Conservation (phyloP, 2,888 invertebrate species). For the Caenorhabditis parvicauda region DNA sequence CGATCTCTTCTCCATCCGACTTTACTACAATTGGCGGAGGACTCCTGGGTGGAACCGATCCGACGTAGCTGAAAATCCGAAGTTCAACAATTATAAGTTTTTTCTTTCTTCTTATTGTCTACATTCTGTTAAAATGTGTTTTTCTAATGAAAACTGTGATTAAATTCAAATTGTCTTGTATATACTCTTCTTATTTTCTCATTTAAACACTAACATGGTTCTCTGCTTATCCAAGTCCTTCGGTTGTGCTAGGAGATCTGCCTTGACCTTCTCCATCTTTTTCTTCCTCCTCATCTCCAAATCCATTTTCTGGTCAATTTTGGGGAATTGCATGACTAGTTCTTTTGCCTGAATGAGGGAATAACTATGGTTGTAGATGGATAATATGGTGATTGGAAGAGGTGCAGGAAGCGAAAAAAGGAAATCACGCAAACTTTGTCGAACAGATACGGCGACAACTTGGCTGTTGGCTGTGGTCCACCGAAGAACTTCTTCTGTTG, state of each 20-base stretch:
- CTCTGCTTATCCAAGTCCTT: constrained; percentile 25
- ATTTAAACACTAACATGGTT: constrained; percentile 11
- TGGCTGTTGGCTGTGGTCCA: constrained; percentile 57
- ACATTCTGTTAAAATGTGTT: neutral
- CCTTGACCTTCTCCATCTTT: constrained; percentile 28
- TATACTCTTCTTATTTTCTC: neutral
- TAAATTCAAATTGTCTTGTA: neutral
- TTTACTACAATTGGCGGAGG: constrained; percentile 42
- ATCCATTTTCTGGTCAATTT: constrained; percentile 16
- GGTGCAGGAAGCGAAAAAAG: neutral
- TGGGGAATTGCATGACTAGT: too few species aligned
- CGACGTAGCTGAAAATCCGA: constrained; percentile 30
- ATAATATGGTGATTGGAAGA: neutral
- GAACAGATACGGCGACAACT: constrained; percentile 57
- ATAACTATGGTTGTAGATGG: neutral
- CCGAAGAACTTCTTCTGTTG: constrained; percentile 48
- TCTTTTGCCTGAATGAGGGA: neutral
- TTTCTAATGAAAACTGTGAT: constrained; percentile 1
- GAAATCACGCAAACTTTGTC: constrained; percentile 58
- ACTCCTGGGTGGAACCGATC: constrained; percentile 48
- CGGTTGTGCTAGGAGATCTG: constrained; percentile 22
- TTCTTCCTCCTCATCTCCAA: constrained; percentile 21
- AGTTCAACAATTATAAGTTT: too few species aligned
- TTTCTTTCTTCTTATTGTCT: too few species aligned
- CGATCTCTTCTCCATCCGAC: constrained; percentile 43